These are phyloP conservation scores for Agrotis exclamationis DNA, from an alignment of 2,888 invertebrate genomes.

Conservation along the genomic window DNA sequence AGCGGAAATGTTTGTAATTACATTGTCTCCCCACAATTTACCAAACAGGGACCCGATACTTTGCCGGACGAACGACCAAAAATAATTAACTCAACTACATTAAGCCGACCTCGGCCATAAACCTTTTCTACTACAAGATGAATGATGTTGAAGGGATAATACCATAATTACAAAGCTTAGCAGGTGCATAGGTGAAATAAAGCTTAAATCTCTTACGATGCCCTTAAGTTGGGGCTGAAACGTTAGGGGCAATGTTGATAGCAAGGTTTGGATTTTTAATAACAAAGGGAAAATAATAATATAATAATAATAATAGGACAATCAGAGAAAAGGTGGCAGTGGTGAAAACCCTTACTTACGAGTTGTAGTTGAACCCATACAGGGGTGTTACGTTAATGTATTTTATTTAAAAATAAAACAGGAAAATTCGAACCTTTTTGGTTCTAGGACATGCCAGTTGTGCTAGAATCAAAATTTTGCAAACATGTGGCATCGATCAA, in stretches of 20 bases:
- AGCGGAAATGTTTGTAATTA: not conserved
- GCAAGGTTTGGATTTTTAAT: slow-evolving; percentile 12
- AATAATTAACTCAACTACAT: not conserved
- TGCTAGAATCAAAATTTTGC: not conserved
- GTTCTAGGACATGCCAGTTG: too few species aligned
- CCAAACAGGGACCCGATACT: not conserved
- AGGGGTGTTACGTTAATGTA: not conserved
- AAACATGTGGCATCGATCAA: too few species aligned
- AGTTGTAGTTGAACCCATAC: not conserved
- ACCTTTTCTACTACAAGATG: not conserved
- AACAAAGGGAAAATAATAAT: too few species aligned
- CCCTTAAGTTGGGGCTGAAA: slow-evolving; percentile 7
- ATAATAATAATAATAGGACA: too few species aligned
- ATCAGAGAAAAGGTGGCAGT: not conserved
- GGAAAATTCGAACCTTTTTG: not conserved
- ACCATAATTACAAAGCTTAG: slow-evolving; percentile 35
- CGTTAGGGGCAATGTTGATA: slow-evolving; percentile 8
- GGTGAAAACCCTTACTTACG: not conserved
- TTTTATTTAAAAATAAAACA: not conserved
- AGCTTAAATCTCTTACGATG: slow-evolving; percentile 40
- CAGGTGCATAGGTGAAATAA: slow-evolving; percentile 33
- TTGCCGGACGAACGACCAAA: not conserved
- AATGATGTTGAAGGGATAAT: slow-evolving; percentile 31
- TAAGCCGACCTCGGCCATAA: not conserved
- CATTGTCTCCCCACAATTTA: not conserved